These are phyloP conservation scores for Melanerpes aurifrons DNA, from an alignment of 2,113 vertebrate genomes.

Conservation along the genomic window DNA sequence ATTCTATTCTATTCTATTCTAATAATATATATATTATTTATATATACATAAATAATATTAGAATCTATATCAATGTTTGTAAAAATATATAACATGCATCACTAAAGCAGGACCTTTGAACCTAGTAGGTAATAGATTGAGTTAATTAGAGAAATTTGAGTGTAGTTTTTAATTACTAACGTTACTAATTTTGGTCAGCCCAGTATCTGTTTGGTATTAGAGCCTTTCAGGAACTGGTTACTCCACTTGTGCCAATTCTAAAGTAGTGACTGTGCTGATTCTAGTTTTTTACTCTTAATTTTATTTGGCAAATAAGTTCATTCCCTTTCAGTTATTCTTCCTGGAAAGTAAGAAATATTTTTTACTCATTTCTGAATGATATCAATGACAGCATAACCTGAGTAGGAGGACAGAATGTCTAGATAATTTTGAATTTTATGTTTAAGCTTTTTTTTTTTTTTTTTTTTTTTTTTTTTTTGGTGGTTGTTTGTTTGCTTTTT, in stretches of 20 bases:
- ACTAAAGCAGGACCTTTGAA: neutral
- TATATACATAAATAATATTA: neutral
- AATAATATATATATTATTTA: too few relatives aligned
- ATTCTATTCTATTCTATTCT: too few relatives aligned
- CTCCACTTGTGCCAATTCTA: fast-evolving
- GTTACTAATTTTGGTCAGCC: neutral
- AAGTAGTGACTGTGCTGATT: neutral
- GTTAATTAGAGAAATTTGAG: neutral
- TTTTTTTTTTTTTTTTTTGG: neutral
- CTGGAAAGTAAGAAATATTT: neutral
- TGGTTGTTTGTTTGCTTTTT: neutral
- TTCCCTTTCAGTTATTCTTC: neutral
- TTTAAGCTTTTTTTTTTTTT: neutral
- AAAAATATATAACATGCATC: neutral
- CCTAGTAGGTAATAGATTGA: neutral
- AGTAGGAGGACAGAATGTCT: neutral
- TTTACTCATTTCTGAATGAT: neutral
- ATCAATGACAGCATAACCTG: neutral
- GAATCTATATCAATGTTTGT: neutral
- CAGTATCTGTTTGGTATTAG: neutral
- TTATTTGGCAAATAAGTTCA: neutral
- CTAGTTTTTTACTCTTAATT: neutral
- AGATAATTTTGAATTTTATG: neutral
- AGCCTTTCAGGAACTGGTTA: neutral
- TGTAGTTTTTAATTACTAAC: neutral